These are phyloP conservation scores for Tragopan temminckii DNA, from an alignment of 2,797 vertebrate genomes.

Conservation along the genomic window DNA sequence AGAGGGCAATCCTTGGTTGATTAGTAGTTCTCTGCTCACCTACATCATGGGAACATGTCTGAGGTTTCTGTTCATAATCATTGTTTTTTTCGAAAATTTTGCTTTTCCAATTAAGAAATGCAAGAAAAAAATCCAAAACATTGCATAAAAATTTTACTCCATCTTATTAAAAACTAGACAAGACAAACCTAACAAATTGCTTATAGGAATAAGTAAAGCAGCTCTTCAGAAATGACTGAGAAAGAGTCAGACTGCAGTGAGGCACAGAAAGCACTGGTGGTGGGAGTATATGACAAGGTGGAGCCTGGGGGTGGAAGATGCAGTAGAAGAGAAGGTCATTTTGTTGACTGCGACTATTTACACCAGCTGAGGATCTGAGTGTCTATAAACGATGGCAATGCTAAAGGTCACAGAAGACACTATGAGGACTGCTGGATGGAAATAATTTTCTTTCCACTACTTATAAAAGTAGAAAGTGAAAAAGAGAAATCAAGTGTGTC, in stretches of 20 bases:
- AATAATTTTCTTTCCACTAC: constrained; percentile 20
- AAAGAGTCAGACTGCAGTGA: background rate
- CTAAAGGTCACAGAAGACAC: constrained; percentile 1
- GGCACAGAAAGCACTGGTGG: background rate
- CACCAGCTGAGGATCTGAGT: background rate
- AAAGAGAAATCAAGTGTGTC: background rate
- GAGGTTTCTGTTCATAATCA: background rate
- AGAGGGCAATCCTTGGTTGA: background rate
- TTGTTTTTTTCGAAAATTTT: background rate
- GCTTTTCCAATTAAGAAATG: background rate
- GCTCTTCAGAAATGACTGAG: background rate
- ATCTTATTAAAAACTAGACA: background rate
- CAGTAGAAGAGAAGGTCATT: constrained; percentile 26
- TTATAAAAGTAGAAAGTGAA: constrained; percentile 21
- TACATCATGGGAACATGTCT: accelerated
- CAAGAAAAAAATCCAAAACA: background rate
- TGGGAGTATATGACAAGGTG: background rate
- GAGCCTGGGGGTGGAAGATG: constrained; percentile 24
- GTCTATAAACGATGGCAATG: background rate
- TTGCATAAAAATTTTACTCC: background rate
- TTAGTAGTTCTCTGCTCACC: background rate
- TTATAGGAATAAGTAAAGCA: background rate
- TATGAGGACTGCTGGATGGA: background rate
- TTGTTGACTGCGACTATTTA: background rate
- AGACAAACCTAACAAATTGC: background rate